Evolutionary conservation across 2,797 vertebrate species (phyloP), one percentile per base, ranked within the genome.

Genomic region (Thalassophryne amazonica): DNA sequence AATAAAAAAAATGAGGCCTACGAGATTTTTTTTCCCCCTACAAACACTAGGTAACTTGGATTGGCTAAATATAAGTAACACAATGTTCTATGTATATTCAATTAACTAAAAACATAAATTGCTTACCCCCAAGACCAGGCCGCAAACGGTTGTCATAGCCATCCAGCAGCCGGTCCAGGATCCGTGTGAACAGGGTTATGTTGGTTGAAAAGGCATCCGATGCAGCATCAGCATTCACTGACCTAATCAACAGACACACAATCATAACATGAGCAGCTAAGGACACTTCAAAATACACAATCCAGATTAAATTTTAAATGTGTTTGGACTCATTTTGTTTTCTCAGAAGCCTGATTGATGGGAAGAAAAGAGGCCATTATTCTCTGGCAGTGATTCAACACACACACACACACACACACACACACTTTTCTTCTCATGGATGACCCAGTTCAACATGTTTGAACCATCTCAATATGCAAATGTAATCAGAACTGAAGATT

Each of bases 91-190:
- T 28, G 22, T 14, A 13, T n/a, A 23, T 20, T 7, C 12, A 42
- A 2, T 3, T 15, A 21, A n/a, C n/a, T n/a, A 10, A 10, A 2
- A 1, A 7, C 51, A 52, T 68, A 10, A 8, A 46, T 48, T 66
- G 35, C 89, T 93, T 92, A 99, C 97, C 97, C 89, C 95, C 97
- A 34, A 99, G 90, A 80, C 97, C 97, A 60, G 97, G 96, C 81
- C 97, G 92, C 54, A 99, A 93, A 19, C 96, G 95, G 89, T 99
- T 99, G 89, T 99, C 97, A 35, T 99, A 99, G 63, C 95, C 97
- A 78, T 99, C 97, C 83, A 99, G 88, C 49, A 99, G 93, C 85
- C 95, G 92, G 91, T 99, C 97, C 83, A 99, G 91, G 89, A 99
- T 99, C 75, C 93, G 93, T 28, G 97, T 99, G 76, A 98, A 99